Percentiles rank a stretch among this genome's conserved stretches.
phyloP scores from a whole-genome alignment of 2,797 vertebrate species.

The Caiman crocodilus region DNA sequence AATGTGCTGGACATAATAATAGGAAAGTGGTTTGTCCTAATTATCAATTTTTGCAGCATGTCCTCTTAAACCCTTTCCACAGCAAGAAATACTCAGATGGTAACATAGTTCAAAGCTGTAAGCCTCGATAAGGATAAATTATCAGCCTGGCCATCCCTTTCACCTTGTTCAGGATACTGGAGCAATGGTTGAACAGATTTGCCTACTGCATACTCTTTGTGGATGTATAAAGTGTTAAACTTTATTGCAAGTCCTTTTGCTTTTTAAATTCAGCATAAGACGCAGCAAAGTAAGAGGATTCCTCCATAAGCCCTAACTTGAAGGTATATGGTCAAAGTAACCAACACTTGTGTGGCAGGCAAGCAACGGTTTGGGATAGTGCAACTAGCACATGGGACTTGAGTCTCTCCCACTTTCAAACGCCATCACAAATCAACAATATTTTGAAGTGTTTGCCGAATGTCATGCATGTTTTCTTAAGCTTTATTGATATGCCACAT shows the following conservation, averaged over 20 bases:
- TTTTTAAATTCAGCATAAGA: background rate
- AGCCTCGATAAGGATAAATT: background rate
- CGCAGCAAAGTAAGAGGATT: background rate
- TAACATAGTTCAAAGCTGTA: background rate
- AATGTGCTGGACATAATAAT: background rate
- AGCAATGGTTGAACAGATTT: background rate
- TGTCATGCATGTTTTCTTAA: no score
- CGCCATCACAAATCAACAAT: background rate
- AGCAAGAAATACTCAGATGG: background rate
- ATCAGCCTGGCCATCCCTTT: background rate
- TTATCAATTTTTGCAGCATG: background rate
- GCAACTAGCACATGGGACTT: background rate
- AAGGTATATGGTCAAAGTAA: background rate
- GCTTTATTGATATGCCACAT: no score
- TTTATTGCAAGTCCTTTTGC: background rate
- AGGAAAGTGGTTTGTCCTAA: background rate
- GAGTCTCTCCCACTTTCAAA: background rate
- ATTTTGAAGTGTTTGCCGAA: no score
- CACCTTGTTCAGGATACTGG: background rate
- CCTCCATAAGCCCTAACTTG: background rate
- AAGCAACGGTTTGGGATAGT: background rate
- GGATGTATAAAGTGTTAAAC: background rate
- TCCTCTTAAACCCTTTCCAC: background rate
- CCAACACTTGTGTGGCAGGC: background rate
- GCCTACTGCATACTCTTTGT: background rate